These are phyloP conservation scores for Indri indri DNA, from an alignment of 2,113 vertebrate species.

Conservation along the genomic window DNA sequence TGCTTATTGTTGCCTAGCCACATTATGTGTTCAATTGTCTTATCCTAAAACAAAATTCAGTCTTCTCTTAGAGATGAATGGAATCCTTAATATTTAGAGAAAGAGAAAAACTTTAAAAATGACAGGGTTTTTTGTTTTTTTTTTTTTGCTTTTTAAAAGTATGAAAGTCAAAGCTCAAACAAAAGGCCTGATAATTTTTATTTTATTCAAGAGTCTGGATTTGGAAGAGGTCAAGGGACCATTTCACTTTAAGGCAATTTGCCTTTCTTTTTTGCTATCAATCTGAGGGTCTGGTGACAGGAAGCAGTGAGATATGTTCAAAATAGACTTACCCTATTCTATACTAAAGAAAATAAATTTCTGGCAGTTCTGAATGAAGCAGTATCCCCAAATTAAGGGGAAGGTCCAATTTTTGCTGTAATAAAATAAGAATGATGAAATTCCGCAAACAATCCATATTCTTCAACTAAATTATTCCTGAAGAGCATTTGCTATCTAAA, in stretches of 20 bases:
- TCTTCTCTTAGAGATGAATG: neutral
- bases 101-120: slow-evolving; percentile 25
- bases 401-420: neutral
- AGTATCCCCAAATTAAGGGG: neutral
- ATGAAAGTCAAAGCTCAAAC: neutral
- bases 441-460: neutral
- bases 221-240: neutral
- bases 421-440: neutral
- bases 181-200: neutral
- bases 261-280: neutral
- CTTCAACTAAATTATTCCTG: neutral
- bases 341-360: neutral
- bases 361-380: neutral
- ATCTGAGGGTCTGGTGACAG: neutral
- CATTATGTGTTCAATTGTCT: neutral
- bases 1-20: neutral
- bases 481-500: slow-evolving; percentile 2
- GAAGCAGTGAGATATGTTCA: neutral
- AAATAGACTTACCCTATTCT: neutral
- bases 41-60: neutral
- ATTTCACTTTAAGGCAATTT: neutral
- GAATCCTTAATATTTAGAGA: neutral
- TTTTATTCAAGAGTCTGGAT: neutral
- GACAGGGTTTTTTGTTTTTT: neutral
- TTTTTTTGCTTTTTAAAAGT: neutral